Evolutionary conservation across 2,888 invertebrate genomes (phyloP).

Genomic region (Caenorhabditis macrosperma): DNA sequence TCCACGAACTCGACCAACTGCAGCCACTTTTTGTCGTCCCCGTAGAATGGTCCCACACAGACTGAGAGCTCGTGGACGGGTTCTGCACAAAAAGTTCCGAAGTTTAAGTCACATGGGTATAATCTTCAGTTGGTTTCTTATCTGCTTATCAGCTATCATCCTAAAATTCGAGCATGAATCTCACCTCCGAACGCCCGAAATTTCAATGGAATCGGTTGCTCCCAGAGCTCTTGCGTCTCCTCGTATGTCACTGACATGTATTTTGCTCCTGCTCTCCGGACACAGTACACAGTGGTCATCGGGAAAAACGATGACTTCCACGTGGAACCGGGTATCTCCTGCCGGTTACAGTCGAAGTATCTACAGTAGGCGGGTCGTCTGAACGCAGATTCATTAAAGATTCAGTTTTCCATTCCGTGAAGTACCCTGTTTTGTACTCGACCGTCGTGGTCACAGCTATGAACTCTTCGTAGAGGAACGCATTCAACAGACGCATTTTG

Average conservation of each 20-base stretch:
- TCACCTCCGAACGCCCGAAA: slow-evolving; percentile 23
- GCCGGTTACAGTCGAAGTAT: slow-evolving; percentile 31
- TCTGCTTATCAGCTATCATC: too few relatives aligned
- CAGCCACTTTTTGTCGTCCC: slow-evolving; percentile 31
- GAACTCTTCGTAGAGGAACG: slow-evolving; percentile 13
- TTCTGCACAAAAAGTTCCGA: slow-evolving; percentile 4
- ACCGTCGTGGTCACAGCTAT: slow-evolving; percentile 21
- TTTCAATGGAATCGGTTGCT: slow-evolving; percentile 23
- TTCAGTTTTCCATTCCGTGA: background rate
- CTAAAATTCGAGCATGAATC: background rate
- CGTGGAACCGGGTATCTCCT: slow-evolving; percentile 25
- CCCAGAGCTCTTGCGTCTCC: background rate
- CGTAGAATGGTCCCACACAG: slow-evolving; percentile 42
- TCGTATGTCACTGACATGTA: slow-evolving; percentile 19
- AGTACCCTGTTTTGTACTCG: slow-evolving; percentile 27
- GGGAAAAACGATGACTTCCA: slow-evolving; percentile 28
- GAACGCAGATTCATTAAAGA: background rate
- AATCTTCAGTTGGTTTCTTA: too few relatives aligned
- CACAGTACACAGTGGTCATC: slow-evolving; percentile 26
- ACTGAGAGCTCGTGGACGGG: slow-evolving; percentile 27
- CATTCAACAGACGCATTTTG: slow-evolving; percentile 11
- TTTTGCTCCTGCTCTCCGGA: slow-evolving; percentile 20
- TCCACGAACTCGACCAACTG: slow-evolving; percentile 30
- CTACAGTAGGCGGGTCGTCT: slow-evolving; percentile 14
- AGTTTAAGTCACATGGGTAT: too few relatives aligned